Evolutionary conservation across 2,113 vertebrate genomes (phyloP).

Genomic region (Pteruthius melanotis): DNA sequence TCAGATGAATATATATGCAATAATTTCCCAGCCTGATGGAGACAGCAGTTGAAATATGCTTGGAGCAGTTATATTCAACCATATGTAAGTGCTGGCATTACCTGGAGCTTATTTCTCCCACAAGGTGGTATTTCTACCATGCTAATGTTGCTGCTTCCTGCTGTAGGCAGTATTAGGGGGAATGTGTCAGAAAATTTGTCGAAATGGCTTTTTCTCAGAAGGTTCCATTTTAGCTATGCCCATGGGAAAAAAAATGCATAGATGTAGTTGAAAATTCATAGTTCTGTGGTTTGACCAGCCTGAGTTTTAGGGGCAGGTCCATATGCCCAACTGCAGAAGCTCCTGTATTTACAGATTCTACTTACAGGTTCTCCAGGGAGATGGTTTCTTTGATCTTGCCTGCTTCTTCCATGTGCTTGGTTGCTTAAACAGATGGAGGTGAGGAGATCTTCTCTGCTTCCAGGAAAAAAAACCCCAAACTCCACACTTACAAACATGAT

Average conservation of each 20-base stretch:
- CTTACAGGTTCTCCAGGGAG: neutral
- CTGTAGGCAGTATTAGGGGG: slow-evolving; percentile 40
- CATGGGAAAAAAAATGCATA: neutral
- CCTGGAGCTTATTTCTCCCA: slow-evolving; percentile 45
- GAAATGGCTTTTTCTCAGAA: slow-evolving; percentile 11
- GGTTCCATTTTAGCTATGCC: slow-evolving; percentile 1
- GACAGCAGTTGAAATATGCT: slow-evolving; percentile 32
- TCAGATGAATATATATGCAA: slow-evolving; percentile 7
- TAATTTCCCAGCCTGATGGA: slow-evolving; percentile 32
- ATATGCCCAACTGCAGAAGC: neutral
- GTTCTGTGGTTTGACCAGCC: neutral
- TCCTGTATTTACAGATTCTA: neutral
- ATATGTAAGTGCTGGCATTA: slow-evolving; percentile 29
- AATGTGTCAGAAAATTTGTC: slow-evolving; percentile 30
- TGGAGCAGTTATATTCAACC: slow-evolving; percentile 11
- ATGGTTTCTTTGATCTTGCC: neutral
- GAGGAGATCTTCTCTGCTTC: neutral
- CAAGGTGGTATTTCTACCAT: slow-evolving; percentile 41
- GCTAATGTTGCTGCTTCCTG: slow-evolving; percentile 23
- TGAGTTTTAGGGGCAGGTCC: neutral
- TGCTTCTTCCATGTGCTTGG: neutral
- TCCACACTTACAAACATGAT: neutral
- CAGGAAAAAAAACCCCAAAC: neutral
- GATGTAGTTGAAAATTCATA: neutral
- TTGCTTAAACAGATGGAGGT: neutral